Evolutionary conservation across 2,113 vertebrate genomes (phyloP), one percentile per base, ranked within the genome.

Genomic region (Gila orcuttii): DNA sequence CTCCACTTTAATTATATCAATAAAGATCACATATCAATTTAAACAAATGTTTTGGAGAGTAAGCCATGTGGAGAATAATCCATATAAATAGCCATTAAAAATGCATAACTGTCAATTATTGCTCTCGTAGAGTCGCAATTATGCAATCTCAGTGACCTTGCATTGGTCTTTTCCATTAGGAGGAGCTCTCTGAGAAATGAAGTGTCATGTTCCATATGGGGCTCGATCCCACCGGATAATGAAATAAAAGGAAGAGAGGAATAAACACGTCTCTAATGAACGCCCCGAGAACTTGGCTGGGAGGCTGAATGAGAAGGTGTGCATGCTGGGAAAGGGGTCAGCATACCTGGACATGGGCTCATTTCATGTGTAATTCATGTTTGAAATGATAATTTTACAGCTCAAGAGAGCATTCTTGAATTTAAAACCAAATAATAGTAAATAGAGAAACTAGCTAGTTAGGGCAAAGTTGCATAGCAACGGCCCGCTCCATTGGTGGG

Each of bases 11-110:
- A 94, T 92, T 88, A 90, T 89, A 87, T 79, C 90, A 87, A 93
- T 90, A 90, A 90, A 89, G 90, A 91, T 92, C 90, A 93, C 89
- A 92, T 87, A 79, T 92, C 75, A 85, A 92, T 94, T 92, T 89
- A 92, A 89, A 86, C 88, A 86, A 92, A 89, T 79, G 87, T 39
- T 79, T 84, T 62, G 28, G 74, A 86, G 81, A 59, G 74, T 45
- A 82, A 90, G 75, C 87, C 87, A 83, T 91, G 83, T 89, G 91
- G 83, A 88, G 78, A 90, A 89, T 90, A 88, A 91, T 83, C 85
- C 85, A 85, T 87, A 92, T 91, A 91, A 91, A 90, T 90, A 91
- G 90, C 82, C 92, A 92, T 93, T 92, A 92, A 87, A 89, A 91
- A 87, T 88, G 87, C 90, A 91, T 88, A 89, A 93, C 90, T 89